Conservation (phyloP, 2,888 invertebrate species). For the Diarsia rubi region DNA sequence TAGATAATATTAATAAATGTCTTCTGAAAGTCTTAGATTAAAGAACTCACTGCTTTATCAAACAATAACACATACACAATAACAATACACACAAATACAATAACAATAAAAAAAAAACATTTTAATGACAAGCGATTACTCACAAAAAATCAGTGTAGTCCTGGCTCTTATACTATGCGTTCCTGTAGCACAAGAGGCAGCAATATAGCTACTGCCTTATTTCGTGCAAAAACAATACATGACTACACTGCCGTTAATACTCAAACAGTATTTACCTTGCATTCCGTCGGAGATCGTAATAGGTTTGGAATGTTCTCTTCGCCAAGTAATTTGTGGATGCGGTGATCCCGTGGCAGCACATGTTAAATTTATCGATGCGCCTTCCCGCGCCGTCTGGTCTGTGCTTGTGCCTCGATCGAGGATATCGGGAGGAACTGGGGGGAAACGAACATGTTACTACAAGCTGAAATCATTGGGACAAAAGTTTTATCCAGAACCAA, state of each 20-base stretch:
- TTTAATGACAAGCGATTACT: no score
- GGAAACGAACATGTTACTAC: conserved; percentile 21
- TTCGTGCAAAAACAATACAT: background rate
- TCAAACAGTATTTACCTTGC: conserved; percentile 89
- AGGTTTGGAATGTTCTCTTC: conserved; percentile 94
- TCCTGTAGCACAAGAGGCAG: no score
- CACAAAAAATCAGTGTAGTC: no score
- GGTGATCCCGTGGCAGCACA: conserved; percentile 98
- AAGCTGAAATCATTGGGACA: background rate
- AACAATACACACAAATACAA: no score
- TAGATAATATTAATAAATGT: background rate
- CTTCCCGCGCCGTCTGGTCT: conserved; percentile 96
- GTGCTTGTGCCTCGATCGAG: conserved; percentile 96
- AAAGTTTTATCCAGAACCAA: no score
- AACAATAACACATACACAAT: no score
- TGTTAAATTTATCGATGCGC: conserved; percentile 95
- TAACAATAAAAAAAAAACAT: no score
- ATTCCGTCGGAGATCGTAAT: conserved; percentile 93
- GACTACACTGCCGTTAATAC: background rate
- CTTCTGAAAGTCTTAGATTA: background rate
- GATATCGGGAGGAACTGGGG: conserved; percentile 95
- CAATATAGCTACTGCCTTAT: background rate
- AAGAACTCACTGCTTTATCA: background rate
- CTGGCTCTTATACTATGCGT: no score
- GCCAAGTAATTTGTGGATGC: conserved; percentile 96